Evolutionary conservation across 2,888 invertebrate genomes (phyloP).

Genomic region (Conops quadrifasciatus): DNA sequence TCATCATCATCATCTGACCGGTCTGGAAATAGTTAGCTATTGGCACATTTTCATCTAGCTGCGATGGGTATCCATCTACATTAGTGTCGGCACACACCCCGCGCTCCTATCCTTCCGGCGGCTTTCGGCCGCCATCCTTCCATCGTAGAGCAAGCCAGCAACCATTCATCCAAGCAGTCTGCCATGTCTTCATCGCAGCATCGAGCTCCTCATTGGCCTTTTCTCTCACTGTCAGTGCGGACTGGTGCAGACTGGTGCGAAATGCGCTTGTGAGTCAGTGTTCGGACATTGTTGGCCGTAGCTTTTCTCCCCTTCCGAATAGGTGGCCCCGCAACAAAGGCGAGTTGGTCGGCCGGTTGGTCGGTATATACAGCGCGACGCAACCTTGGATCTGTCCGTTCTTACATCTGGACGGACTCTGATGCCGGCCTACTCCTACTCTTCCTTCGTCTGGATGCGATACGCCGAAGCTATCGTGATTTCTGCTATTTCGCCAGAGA

Average conservation of each 20-base stretch:
- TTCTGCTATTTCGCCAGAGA: no score
- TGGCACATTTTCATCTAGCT: not conserved
- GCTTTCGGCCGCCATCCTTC: slow-evolving; percentile 21
- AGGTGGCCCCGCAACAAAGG: not conserved
- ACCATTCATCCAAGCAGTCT: slow-evolving; percentile 23
- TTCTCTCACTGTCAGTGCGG: not conserved
- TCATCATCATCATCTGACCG: not conserved
- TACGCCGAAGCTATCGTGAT: no score
- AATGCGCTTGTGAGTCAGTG: no score
- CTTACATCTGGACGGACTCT: no score
- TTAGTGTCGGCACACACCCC: not conserved
- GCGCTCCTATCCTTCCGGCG: slow-evolving; percentile 5
- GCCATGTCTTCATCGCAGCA: not conserved
- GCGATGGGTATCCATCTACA: slow-evolving; percentile 4
- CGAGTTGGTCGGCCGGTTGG: not conserved
- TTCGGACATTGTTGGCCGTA: no score
- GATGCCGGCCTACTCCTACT: no score
- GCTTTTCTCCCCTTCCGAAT: not conserved
- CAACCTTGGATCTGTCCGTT: no score
- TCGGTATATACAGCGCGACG: no score
- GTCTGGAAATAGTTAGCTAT: slow-evolving; percentile 11
- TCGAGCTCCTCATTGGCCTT: not conserved
- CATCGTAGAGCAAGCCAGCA: no score
- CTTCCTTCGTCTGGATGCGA: no score
- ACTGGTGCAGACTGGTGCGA: not conserved